Evolutionary conservation across 2,888 invertebrate species (phyloP).

Genomic region (Limulus polyphemus): DNA sequence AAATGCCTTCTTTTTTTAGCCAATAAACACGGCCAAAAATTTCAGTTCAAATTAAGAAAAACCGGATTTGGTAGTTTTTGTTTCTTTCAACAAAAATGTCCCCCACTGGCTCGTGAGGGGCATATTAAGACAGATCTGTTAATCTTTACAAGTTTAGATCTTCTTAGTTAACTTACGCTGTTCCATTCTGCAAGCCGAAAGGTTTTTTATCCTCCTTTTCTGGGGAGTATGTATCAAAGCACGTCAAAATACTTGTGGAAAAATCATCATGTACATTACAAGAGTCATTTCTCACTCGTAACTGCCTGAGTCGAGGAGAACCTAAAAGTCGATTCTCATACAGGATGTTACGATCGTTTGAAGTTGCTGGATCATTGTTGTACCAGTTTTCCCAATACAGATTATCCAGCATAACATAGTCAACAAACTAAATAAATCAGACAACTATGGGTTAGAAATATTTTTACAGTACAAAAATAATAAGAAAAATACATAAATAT

Average conservation of each 20-base stretch:
- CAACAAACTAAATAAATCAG: constrained; percentile 35
- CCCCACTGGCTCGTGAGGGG: no score
- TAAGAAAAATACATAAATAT: no score
- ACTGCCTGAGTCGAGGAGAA: constrained; percentile 44
- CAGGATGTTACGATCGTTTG: constrained; percentile 39
- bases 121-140: no score
- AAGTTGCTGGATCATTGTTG: constrained; percentile 27
- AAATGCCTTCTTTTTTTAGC: no score
- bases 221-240: constrained; percentile 47
- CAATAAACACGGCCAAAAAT: no score
- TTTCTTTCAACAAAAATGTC: no score
- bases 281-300: constrained; percentile 47
- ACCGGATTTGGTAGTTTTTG: no score
- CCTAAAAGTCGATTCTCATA: constrained; percentile 50
- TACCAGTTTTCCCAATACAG: constrained; percentile 49
- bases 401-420: constrained; percentile 43
- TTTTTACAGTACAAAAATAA: no score
- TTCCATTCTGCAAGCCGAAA: constrained; percentile 39
- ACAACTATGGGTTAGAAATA: no score
- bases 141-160: no score
- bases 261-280: constrained; percentile 53
- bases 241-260: constrained; percentile 46
- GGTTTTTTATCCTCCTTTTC: constrained; percentile 43
- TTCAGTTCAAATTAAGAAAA: no score
- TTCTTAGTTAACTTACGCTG: constrained; percentile 35